These are phyloP conservation scores for Elgonia sp. DNA, from an alignment of 2,888 invertebrate genomes.

Conservation along the genomic window DNA sequence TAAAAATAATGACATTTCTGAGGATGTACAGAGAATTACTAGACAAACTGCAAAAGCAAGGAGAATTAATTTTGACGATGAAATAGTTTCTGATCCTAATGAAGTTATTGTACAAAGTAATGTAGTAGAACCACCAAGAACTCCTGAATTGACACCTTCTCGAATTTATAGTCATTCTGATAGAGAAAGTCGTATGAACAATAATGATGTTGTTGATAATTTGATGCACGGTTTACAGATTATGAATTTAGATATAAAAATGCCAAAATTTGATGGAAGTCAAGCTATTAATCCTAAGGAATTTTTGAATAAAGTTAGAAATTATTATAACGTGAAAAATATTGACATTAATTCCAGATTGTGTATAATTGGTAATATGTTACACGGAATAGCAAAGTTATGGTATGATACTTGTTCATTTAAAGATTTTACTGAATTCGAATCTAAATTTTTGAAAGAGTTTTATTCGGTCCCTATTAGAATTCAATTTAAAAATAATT, in stretches of 20 bases:
- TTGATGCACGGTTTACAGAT: constrained; percentile 10
- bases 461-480: constrained; percentile 34
- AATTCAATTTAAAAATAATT: constrained; percentile 46
- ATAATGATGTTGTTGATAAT: too few relatives aligned
- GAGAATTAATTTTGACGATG: too few relatives aligned
- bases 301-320: constrained; percentile 41
- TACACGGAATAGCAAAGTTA: constrained; percentile 22
- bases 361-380: constrained; percentile 9
- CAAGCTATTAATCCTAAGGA: constrained; percentile 31
- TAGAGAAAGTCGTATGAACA: too few relatives aligned
- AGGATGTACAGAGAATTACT: too few relatives aligned
- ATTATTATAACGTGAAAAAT: constrained; percentile 32
- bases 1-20: neutral
- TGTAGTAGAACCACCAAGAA: too few relatives aligned
- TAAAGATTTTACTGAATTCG: constrained; percentile 4
- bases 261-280: constrained; percentile 43
- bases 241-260: constrained; percentile 35
- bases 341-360: constrained; percentile 3
- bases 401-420: constrained; percentile 26
- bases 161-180: too few relatives aligned
- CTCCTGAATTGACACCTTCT: too few relatives aligned
- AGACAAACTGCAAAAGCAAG: too few relatives aligned
- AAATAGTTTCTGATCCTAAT: too few relatives aligned
- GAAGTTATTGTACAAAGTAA: too few relatives aligned
- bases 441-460: constrained; percentile 27